Evolutionary conservation across 2,888 invertebrate genomes (phyloP).

Genomic region (Anorthoa munda): DNA sequence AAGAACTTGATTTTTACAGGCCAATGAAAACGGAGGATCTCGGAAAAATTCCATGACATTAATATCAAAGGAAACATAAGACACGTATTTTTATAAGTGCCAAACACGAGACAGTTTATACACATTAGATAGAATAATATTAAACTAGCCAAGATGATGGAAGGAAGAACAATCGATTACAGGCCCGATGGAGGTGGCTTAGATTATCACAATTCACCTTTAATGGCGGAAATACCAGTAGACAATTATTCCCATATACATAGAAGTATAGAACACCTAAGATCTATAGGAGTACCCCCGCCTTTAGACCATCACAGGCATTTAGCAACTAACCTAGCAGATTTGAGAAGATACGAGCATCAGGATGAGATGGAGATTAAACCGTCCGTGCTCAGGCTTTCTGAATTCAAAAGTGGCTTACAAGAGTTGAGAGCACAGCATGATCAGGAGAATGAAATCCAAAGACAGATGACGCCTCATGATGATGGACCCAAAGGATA

Average conservation of each 20-base stretch:
- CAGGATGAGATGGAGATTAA: constrained; percentile 89
- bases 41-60: constrained; percentile 88
- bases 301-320: constrained; percentile 88
- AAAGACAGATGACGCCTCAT: constrained; percentile 87
- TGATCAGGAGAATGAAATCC: constrained; percentile 87
- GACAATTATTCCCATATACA: constrained; percentile 93
- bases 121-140: constrained; percentile 86
- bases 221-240: constrained; percentile 93
- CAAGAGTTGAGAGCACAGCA: constrained; percentile 85
- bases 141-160: constrained; percentile 87
- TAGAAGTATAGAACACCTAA: constrained; percentile 92
- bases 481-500: constrained; percentile 89
- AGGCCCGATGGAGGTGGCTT: constrained; percentile 91
- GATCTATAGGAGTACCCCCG: constrained; percentile 91
- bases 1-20: constrained; percentile 78
- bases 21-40: constrained; percentile 88
- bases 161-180: constrained; percentile 90
- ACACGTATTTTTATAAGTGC: constrained; percentile 90
- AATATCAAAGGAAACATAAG: constrained; percentile 76
- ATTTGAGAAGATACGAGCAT: constrained; percentile 88
- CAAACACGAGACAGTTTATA: constrained; percentile 81
- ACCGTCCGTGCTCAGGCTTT: constrained; percentile 88
- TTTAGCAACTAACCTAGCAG: constrained; percentile 86
- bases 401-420: constrained; percentile 87
- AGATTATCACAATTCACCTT: constrained; percentile 93